Evolutionary conservation across 2,888 invertebrate genomes (phyloP).

Genomic region (Nysson spinosus): DNA sequence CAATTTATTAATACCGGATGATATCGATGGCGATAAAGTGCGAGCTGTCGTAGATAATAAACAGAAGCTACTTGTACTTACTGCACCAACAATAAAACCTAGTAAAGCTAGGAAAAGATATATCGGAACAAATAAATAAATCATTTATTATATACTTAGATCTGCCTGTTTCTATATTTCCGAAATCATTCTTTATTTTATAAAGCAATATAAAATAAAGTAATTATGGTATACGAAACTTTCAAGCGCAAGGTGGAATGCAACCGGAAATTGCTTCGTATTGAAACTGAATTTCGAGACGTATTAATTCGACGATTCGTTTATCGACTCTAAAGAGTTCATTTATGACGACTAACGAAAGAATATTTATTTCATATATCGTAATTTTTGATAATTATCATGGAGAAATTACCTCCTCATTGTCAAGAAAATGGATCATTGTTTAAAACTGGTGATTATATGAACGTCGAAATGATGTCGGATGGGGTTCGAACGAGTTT

Average conservation of each 20-base stretch:
- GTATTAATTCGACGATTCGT: slow-evolving; percentile 7
- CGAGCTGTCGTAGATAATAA: slow-evolving; percentile 59
- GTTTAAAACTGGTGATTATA: slow-evolving; percentile 55
- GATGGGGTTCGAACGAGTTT: slow-evolving; percentile 53
- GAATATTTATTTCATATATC: neutral
- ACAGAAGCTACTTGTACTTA: slow-evolving; percentile 54
- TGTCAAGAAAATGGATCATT: slow-evolving; percentile 56
- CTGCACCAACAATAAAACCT: slow-evolving; percentile 54
- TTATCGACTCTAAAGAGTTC: slow-evolving; percentile 3
- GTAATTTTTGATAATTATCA: slow-evolving; percentile 8
- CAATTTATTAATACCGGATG: slow-evolving; percentile 60
- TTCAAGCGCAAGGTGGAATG: no score
- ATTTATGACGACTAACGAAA: no score
- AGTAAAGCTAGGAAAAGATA: slow-evolving; percentile 35
- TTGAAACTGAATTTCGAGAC: no score
- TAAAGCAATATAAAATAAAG: no score
- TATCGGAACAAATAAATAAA: slow-evolving; percentile 10
- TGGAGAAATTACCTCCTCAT: slow-evolving; percentile 53
- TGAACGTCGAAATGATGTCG: slow-evolving; percentile 52
- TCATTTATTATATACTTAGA: no score
- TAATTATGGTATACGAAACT: no score
- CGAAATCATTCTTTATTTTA: no score
- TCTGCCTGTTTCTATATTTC: no score
- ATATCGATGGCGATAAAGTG: slow-evolving; percentile 57
- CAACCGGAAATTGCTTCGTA: no score